These are phyloP conservation scores for Baronia brevicornis DNA, from an alignment of 2,888 invertebrate species.

Conservation along the genomic window DNA sequence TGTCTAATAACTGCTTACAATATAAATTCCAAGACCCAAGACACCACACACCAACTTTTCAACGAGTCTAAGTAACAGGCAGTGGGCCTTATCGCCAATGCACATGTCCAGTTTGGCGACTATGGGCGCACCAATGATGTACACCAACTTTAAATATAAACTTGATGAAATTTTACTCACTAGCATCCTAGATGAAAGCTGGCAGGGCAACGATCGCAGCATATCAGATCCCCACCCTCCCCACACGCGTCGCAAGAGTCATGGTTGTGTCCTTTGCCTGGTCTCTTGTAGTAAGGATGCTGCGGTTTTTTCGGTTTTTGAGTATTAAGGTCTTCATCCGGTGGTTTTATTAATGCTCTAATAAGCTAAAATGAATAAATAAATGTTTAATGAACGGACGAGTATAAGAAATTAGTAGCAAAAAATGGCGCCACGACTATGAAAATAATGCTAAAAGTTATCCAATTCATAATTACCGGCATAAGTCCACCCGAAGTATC, in stretches of 20 bases:
- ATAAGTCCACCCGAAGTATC: conserved; percentile 88
- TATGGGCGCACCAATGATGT: no score
- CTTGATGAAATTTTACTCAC: conserved; percentile 73
- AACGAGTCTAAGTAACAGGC: no score
- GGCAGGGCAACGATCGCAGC: conserved; percentile 96
- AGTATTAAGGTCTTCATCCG: conserved; percentile 81
- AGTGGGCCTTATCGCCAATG: no score
- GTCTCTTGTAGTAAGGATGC: conserved; percentile 89
- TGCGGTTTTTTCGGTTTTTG: conserved; percentile 78
- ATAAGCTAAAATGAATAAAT: conserved; percentile 81
- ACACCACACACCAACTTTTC: no score
- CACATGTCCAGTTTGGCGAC: no score
- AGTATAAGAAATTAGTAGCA: no score
- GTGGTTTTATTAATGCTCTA: conserved; percentile 91
- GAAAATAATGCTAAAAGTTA: no score
- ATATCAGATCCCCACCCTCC: conserved; percentile 95
- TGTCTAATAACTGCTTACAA: no score
- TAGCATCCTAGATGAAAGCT: conserved; percentile 97
- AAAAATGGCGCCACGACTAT: no score
- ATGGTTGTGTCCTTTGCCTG: conserved; percentile 92
- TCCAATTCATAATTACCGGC: conserved; percentile 88
- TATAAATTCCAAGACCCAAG: no score
- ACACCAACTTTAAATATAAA: background rate
- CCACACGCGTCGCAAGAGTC: conserved; percentile 96
- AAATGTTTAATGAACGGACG: no score